Conservation (phyloP, 2,797 vertebrate genomes). For the Sarcoramphus papa region DNA sequence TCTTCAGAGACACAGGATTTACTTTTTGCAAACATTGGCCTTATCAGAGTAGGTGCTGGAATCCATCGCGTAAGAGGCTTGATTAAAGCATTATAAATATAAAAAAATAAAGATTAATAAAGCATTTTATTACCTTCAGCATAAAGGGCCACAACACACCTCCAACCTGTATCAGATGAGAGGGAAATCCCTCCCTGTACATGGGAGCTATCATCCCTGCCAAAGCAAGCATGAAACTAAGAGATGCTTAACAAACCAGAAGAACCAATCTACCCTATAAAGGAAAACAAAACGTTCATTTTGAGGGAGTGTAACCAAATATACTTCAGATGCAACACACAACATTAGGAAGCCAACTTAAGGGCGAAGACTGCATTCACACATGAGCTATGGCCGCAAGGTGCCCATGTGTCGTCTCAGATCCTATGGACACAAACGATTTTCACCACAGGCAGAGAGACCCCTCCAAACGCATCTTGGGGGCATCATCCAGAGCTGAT, state of each 20-base stretch:
- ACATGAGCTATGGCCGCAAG: not conserved
- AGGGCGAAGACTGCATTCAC: not conserved
- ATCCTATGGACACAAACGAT: not conserved
- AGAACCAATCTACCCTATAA: not conserved
- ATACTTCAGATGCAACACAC: not conserved
- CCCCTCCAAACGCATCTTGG: not conserved
- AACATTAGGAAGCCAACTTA: not conserved
- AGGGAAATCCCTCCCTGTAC: not conserved
- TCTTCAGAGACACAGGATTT: not conserved
- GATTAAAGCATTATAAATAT: not conserved
- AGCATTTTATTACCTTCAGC: not conserved
- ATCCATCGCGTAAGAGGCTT: not conserved
- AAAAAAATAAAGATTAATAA: not conserved
- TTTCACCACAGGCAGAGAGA: not conserved
- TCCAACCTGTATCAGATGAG: not conserved
- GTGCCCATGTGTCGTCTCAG: not conserved
- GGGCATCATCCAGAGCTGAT: not conserved
- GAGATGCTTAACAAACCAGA: not conserved
- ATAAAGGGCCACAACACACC: not conserved
- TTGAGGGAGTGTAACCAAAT: not conserved
- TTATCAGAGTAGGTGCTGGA: not conserved
- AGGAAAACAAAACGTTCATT: not conserved
- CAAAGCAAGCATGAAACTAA: not conserved
- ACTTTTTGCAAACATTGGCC: not conserved
- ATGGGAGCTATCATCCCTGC: not conserved